Evolutionary conservation across 2,113 vertebrate genomes (phyloP).

Genomic region (Dipodomys merriami): DNA sequence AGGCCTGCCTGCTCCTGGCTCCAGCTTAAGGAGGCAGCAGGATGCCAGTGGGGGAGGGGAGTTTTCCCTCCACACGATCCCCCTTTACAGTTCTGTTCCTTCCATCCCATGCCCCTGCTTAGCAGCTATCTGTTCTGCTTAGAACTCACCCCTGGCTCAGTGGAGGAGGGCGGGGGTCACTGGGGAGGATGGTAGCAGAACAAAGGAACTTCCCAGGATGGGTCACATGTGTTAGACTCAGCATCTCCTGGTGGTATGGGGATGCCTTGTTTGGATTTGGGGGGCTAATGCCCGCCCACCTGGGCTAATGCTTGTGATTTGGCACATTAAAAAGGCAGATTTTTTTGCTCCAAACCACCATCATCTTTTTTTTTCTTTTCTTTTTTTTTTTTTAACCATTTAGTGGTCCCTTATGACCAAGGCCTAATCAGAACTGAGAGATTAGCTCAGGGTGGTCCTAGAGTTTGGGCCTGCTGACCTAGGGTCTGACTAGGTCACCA

Average conservation of each 20-base stretch:
- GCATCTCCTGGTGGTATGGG: not conserved
- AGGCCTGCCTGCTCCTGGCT: constrained; percentile 67
- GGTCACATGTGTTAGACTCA: not conserved
- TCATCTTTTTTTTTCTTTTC: not conserved
- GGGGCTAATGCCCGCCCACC: not conserved
- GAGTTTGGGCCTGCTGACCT: not conserved
- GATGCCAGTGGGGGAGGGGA: not conserved
- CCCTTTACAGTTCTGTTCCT: constrained; percentile 5
- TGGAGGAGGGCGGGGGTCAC: not conserved
- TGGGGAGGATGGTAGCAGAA: not conserved
- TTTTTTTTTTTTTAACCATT: not conserved
- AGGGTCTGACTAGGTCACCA: not conserved
- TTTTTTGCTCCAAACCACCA: not conserved
- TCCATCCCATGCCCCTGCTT: not conserved
- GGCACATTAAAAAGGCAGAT: not conserved
- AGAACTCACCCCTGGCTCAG: not conserved
- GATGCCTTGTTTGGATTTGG: not conserved
- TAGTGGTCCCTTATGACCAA: no score
- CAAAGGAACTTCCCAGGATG: not conserved
- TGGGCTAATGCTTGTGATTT: not conserved
- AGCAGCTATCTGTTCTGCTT: not conserved
- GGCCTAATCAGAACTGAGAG: not conserved
- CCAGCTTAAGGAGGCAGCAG: constrained; percentile 79
- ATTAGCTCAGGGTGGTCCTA: not conserved
- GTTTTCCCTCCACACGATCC: not conserved